Evolutionary conservation across 2,888 invertebrate species (phyloP).

Genomic region (Cordilura impudica): DNA sequence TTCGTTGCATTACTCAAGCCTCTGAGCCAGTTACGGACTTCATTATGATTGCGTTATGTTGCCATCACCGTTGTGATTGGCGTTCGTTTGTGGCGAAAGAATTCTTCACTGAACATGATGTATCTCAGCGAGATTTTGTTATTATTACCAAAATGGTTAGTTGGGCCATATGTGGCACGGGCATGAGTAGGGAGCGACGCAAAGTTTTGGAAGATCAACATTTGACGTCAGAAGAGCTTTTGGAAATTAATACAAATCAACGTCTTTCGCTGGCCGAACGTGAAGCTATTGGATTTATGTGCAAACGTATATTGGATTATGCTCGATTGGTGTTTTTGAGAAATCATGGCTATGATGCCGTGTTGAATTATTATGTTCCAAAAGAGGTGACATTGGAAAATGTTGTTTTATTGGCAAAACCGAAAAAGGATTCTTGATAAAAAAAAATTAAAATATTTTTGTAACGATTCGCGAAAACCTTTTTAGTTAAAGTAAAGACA

Average conservation of each 20-base stretch:
- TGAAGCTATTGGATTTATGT: slow-evolving; percentile 84
- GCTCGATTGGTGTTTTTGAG: slow-evolving; percentile 84
- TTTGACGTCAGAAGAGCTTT: neutral
- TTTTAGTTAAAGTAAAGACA: too few species aligned
- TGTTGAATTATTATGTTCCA: slow-evolving; percentile 83
- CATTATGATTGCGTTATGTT: slow-evolving; percentile 90
- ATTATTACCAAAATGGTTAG: slow-evolving; percentile 89
- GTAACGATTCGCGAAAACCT: too few species aligned
- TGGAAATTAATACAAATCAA: slow-evolving; percentile 61
- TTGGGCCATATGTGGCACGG: slow-evolving; percentile 92
- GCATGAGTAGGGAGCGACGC: slow-evolving; percentile 80
- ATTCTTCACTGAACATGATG: slow-evolving; percentile 80
- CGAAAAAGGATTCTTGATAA: neutral
- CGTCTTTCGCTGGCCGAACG: slow-evolving; percentile 78
- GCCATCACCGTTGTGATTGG: slow-evolving; percentile 92
- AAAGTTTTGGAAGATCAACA: slow-evolving; percentile 69
- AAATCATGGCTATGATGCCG: slow-evolving; percentile 80
- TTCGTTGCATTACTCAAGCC: slow-evolving; percentile 81
- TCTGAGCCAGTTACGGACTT: slow-evolving; percentile 78
- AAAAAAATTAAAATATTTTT: too few species aligned
- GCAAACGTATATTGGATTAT: slow-evolving; percentile 88
- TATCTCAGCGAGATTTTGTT: slow-evolving; percentile 83
- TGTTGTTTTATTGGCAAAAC: slow-evolving; percentile 83
- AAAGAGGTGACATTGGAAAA: slow-evolving; percentile 86
- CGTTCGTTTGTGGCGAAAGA: slow-evolving; percentile 83